Percentiles rank a stretch among this genome's conserved stretches.
Conservation (phyloP, 2,888 invertebrate genomes). For the Priocnemis perturbator region DNA sequence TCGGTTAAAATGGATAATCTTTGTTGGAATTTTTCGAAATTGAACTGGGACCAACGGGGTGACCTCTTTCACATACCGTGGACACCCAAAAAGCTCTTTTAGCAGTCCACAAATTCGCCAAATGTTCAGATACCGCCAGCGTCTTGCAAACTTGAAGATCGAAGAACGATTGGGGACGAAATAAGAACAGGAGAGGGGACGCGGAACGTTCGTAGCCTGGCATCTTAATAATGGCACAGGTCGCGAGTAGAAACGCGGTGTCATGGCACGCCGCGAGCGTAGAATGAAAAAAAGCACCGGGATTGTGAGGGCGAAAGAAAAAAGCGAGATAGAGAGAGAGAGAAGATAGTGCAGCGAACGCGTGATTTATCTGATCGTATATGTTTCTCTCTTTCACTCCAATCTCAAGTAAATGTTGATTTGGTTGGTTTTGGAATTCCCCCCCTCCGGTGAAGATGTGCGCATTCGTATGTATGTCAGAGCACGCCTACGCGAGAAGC, state of each 20-base stretch:
- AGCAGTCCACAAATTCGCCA: not conserved
- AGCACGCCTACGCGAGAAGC: not conserved
- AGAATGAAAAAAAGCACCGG: constrained; percentile 18
- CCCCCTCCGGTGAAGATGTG: no score
- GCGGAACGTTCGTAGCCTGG: constrained; percentile 42
- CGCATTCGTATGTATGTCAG: no score
- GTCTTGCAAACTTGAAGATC: not conserved
- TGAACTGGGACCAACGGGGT: no score
- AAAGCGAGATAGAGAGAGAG: constrained; percentile 32
- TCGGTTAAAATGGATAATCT: no score
- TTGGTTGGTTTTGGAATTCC: no score
- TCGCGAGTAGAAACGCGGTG: constrained; percentile 42
- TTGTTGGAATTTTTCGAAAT: no score
- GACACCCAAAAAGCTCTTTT: constrained; percentile 1
- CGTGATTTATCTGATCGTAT: constrained; percentile 56
- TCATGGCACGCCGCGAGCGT: constrained; percentile 32
- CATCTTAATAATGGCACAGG: constrained; percentile 58
- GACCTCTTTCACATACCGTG: no score
- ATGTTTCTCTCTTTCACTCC: constrained; percentile 18
- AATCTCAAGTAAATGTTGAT: no score
- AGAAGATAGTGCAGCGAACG: constrained; percentile 42
- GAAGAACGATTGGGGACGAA: not conserved
- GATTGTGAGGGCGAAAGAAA: constrained; percentile 28
- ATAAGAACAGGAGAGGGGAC: no score
- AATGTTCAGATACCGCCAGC: not conserved